Base-by-base conservation (phyloP, 2,888 invertebrate genomes). In the Plagodis dolabraria region DNA sequence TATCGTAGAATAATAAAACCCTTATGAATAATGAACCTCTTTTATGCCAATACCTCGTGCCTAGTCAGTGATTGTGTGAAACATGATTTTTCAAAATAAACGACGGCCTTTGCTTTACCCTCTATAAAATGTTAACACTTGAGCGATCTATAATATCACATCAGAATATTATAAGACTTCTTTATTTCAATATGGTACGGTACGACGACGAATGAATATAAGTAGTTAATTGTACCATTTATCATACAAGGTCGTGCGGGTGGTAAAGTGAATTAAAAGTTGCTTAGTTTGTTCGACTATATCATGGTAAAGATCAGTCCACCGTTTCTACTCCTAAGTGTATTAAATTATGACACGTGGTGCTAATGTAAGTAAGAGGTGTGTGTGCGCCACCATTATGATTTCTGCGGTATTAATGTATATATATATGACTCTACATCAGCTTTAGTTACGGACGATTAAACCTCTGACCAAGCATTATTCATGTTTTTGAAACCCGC, bases 181-280 rank as follows among this genome's bases (percentile, higher is more conserved):
- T 10, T 42, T 34, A 53, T 12, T 53, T 10, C 10, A 47, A 42
- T 12, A 53, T 12, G 42, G 53, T 34, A 10, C 42, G 42, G 53
- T 34, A 10, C 42, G 40, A 22, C 6, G 12, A 53, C 44, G 44
- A 56, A 49, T 48, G 33, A 42, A 51, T 60, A 40, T 33, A 40
- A 47, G 12, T 49, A 49, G 48, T 56, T 53, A 56, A 56, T 56
- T 56, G 46, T 49, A 49, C 49, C 56, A 46, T 56, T 60, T 60
- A 60, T 11, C 38, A 51, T 59, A 48, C 60, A 60, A 60, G 60
- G 60, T 53, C 56, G 56, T 40, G 11, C 56, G 47, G 54, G 47
- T 52, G 48, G 55, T 60, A 56, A 60, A 60, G 55, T 56, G 52
- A 56, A 60, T 56, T 52, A 56, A 52, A 60, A 60, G 54, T 60